A percentile compares a stretch with the other conserved stretches of the same genome.
Evolutionary conservation across 2,113 vertebrate species (phyloP).

Genomic region (Xenopus borealis): DNA sequence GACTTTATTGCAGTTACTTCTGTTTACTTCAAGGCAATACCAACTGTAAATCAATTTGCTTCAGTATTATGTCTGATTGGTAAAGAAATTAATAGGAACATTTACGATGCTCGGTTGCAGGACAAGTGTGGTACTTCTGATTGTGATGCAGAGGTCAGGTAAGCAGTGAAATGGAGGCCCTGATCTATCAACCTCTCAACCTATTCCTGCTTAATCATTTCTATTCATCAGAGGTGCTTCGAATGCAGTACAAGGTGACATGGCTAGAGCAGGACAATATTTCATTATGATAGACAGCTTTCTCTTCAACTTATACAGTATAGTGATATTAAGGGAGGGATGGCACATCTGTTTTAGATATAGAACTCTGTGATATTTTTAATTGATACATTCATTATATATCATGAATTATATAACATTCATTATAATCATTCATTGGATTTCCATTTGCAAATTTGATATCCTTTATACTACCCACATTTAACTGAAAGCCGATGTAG

Average conservation of each 20-base stretch:
- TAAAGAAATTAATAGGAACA: not conserved
- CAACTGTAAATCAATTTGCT: not conserved
- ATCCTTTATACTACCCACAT: too few species aligned
- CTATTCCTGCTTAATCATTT: conserved; percentile 2
- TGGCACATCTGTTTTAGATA: too few species aligned
- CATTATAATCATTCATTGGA: too few species aligned
- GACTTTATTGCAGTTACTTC: not conserved
- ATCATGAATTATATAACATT: too few species aligned
- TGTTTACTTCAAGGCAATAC: too few species aligned
- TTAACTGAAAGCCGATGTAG: too few species aligned
- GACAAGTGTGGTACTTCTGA: not conserved
- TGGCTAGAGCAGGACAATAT: conserved; percentile 12
- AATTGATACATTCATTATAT: too few species aligned
- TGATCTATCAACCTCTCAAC: conserved; percentile 13
- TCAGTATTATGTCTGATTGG: not conserved
- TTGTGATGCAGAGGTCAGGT: not conserved
- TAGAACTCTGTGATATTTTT: too few species aligned
- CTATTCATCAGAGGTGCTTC: not conserved
- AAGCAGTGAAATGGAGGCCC: conserved; percentile 19
- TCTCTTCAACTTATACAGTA: not conserved
- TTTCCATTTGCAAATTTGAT: too few species aligned
- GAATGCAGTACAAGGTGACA: conserved; percentile 14
- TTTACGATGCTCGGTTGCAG: not conserved
- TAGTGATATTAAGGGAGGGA: not conserved
- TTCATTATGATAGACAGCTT: conserved; percentile 26